Evolutionary conservation across 2,888 invertebrate genomes (phyloP).

Genomic region (Andrena flavipes): DNA sequence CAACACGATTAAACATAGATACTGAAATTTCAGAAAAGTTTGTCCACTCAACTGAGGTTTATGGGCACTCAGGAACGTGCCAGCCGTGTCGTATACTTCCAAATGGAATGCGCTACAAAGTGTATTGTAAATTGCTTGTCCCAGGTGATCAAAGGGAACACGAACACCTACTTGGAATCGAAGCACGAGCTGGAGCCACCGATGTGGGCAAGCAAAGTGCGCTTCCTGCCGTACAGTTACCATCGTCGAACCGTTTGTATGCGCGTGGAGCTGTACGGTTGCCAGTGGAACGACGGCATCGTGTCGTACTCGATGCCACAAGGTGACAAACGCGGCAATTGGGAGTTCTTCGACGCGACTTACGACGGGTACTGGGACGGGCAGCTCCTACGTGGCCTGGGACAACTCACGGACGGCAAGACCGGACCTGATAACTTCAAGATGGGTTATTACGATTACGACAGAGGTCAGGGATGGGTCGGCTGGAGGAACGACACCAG

Average conservation of each 20-base stretch:
- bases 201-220: constrained; percentile 93
- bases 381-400: constrained; percentile 91
- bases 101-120: background rate
- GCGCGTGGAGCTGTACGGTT: constrained; percentile 96
- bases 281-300: constrained; percentile 93
- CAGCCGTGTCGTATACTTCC: background rate
- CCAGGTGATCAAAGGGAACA: constrained; percentile 93
- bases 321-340: constrained; percentile 92
- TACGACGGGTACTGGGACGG: constrained; percentile 95
- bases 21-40: background rate
- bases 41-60: too few relatives aligned
- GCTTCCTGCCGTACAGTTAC: constrained; percentile 94
- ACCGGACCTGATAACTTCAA: constrained; percentile 92
- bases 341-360: constrained; percentile 93
- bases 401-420: constrained; percentile 93
- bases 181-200: constrained; percentile 92
- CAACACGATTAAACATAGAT: too few relatives aligned
- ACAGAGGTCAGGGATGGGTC: constrained; percentile 92
- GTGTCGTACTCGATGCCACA: constrained; percentile 95
- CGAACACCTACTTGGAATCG: constrained; percentile 93
- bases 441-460: constrained; percentile 87
- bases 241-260: constrained; percentile 95
- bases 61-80: too few relatives aligned
- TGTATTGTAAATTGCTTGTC: constrained; percentile 9
- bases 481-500: constrained; percentile 95